Conservation (phyloP, 2,888 invertebrate species). For the Eulithis prunata region DNA sequence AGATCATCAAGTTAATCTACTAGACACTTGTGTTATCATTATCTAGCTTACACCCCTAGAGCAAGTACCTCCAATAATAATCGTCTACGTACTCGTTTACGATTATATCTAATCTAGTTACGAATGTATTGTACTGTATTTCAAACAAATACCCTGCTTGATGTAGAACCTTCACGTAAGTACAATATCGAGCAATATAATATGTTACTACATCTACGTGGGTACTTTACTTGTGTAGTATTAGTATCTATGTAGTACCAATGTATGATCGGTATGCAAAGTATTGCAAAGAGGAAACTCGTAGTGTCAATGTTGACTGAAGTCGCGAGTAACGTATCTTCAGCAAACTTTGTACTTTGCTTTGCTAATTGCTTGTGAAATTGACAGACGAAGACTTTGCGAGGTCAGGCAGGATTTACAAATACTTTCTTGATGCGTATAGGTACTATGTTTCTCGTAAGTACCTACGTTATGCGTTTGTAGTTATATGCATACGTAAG, state of each 20-base stretch:
- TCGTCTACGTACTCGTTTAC: too few species aligned
- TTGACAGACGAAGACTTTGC: conserved; percentile 17
- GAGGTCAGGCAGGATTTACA: conserved; percentile 10
- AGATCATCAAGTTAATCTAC: too few species aligned
- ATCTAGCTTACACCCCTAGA: too few species aligned
- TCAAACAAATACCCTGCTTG: not conserved
- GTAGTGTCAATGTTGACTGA: conserved; percentile 50
- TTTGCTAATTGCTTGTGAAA: conserved; percentile 29
- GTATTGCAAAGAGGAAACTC: conserved; percentile 36
- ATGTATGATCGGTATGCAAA: not conserved
- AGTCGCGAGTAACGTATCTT: conserved; percentile 23
- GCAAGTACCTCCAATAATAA: too few species aligned
- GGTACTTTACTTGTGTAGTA: too few species aligned
- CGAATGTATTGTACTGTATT: too few species aligned
- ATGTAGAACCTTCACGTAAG: not conserved
- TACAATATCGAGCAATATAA: conserved; percentile 5
- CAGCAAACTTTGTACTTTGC: conserved; percentile 18
- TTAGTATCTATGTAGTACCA: not conserved
- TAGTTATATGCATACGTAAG: too few species aligned
- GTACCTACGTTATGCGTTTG: not conserved
- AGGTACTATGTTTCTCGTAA: not conserved
- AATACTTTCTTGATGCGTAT: not conserved
- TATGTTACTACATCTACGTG: not conserved
- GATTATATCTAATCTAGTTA: too few species aligned
- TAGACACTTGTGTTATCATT: too few species aligned